Percentiles rank a stretch among this genome's conserved stretches.
These are phyloP conservation scores for Paracentrotus lividus DNA, from an alignment of 53 echinoderm and acorn worm species.

Conservation along the genomic window DNA sequence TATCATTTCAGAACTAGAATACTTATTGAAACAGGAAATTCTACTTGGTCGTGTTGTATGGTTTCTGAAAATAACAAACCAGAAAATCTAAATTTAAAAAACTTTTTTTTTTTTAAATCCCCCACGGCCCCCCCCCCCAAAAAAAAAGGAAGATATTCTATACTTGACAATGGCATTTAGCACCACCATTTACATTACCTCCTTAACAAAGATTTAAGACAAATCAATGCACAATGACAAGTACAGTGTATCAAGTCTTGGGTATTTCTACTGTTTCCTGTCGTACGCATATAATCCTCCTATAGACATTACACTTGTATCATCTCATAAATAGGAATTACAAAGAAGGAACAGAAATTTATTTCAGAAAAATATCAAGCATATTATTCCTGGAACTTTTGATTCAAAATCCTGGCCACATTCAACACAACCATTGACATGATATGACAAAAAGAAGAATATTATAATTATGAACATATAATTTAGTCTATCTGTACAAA, in stretches of 20 bases:
- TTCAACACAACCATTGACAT: background rate
- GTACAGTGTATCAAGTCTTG: background rate
- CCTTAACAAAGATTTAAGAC: background rate
- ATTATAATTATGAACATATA: background rate
- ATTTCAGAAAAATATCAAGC: background rate
- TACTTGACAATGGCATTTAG: too few species aligned
- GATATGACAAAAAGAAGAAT: background rate
- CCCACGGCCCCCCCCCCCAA: too few species aligned
- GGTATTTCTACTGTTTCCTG: background rate
- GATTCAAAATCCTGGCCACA: background rate
- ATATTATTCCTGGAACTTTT: conserved; percentile 5
- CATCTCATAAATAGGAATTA: background rate
- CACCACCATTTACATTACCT: too few species aligned
- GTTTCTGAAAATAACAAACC: background rate
- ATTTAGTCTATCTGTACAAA: conserved; percentile 3
- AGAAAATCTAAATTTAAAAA: background rate
- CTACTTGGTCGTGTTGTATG: background rate
- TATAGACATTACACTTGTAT: background rate
- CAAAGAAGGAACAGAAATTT: background rate
- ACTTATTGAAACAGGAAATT: background rate
- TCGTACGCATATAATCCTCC: background rate
- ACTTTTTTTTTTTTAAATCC: too few species aligned
- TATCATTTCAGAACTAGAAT: background rate
- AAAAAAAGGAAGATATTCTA: too few species aligned
- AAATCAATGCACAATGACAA: background rate